Percentiles rank a stretch among this genome's conserved stretches.
phyloP scores from a whole-genome alignment of 2,797 vertebrate species.

The Schizopygopsis malacanthus region DNA sequence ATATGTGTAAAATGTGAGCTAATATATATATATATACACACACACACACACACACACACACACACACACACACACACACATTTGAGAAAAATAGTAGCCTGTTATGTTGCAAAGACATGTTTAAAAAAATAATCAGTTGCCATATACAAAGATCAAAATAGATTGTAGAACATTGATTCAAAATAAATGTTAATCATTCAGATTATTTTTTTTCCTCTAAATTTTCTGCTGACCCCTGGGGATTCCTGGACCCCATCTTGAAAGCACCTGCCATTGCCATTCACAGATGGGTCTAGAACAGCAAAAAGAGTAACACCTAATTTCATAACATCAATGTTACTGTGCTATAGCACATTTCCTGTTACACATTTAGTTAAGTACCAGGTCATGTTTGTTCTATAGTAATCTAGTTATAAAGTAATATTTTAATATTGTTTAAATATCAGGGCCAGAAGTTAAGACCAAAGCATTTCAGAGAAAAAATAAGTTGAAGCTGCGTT shows the following conservation, averaged over 20 bases:
- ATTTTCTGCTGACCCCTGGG: neutral
- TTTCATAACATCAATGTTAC: neutral
- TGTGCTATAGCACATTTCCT: neutral
- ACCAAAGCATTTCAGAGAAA: neutral
- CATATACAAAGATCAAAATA: neutral
- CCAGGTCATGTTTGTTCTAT: neutral
- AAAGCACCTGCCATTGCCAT: neutral
- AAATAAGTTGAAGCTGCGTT: neutral
- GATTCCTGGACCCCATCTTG: neutral
- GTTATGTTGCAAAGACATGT: too few species aligned
- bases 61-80: too few species aligned
- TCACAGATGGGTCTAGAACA: neutral
- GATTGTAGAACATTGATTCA: neutral
- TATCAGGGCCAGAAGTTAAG: neutral
- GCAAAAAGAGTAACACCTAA: neutral
- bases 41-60: too few species aligned
- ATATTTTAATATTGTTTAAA: neutral
- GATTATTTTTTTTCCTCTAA: neutral
- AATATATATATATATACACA: too few species aligned
- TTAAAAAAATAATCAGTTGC: too few species aligned
- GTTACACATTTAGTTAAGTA: neutral
- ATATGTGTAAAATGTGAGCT: too few species aligned
- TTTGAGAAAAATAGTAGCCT: too few species aligned
- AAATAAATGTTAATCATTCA: neutral
- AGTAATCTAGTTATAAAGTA: neutral